Evolutionary conservation across 2,888 invertebrate genomes (phyloP), one percentile per base, ranked within the genome.

Genomic region (Elmis aenea): DNA sequence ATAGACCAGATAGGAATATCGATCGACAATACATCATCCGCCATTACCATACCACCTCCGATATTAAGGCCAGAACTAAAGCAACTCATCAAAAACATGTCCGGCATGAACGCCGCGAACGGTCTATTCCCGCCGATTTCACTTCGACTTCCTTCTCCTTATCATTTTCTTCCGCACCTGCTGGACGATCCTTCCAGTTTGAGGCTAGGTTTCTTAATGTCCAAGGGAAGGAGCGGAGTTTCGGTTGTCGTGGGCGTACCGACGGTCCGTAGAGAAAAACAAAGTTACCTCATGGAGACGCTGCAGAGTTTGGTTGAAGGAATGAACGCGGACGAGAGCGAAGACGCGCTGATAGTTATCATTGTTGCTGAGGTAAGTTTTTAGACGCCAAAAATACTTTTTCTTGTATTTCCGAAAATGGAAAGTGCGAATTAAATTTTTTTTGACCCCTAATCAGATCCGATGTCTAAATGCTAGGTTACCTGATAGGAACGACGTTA

Each of bases 221-320:
- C 83, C 16, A 81, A 80, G 45, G 83, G 81, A 2, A 74, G 86
- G 36, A 73, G 74, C 5, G 84, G 85, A 48, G 86, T 85, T 0
- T 85, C 88, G 28, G 75, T 92, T 42, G 88, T 93, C 1, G 71
- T 94, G 27, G 95, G 91, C 0, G 76, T 95, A 42, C 94, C 94
- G 0, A 94, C 94, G 0, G 92, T 95, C 3, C 83, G 82, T 53
- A 72, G 95, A 23, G 88, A 90, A 47, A 86, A 88, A 51, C 89
- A 92, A 58, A 85, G 78, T 50, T 95, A 95, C 66, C 71, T 95
- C 21, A 72, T 89, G 66, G 76, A 85, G 13, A 94, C 95, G 0
- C 68, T 95, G 31, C 83, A 86, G 67, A 89, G 88, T 63, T 71
- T 95, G 13, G 70, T 95, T 28, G 79, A 80, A 36, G 85, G 85